These are phyloP conservation scores for Paracentrotus lividus DNA, from an alignment of 53 echinoderm and acorn worm genomes.

Conservation along the genomic window DNA sequence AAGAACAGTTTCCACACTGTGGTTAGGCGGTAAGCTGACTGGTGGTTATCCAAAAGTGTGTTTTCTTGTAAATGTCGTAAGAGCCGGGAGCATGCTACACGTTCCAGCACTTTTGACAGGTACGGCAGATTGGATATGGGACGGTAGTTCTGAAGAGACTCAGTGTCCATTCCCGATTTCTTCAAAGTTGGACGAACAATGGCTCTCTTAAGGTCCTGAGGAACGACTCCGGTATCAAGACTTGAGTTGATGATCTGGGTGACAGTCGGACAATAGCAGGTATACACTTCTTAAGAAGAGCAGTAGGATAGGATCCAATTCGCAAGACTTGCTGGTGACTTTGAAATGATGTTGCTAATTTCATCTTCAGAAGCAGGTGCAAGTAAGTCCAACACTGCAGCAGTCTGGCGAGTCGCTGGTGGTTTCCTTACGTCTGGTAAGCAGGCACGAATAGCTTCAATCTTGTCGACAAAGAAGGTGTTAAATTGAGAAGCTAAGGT, in stretches of 20 bases:
- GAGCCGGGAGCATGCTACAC: neutral
- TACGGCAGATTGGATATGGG: conserved; percentile 21
- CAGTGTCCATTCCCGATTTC: conserved; percentile 1
- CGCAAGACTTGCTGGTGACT: conserved; percentile 54
- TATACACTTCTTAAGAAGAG: conserved; percentile 25
- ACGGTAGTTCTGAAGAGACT: conserved; percentile 60
- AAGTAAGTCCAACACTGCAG: conserved; percentile 3
- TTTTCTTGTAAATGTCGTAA: neutral
- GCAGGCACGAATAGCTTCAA: neutral
- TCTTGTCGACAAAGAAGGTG: neutral
- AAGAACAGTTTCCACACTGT: neutral
- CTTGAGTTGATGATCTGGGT: conserved; percentile 46
- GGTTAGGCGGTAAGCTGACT: neutral
- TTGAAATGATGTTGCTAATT: conserved; percentile 49
- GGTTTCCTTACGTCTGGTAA: neutral
- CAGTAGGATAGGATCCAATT: conserved; percentile 39
- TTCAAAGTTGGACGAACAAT: conserved; percentile 57
- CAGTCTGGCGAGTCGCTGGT: neutral
- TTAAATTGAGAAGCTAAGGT: neutral
- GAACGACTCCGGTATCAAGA: conserved; percentile 42
- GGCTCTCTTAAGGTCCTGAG: neutral
- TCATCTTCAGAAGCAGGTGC: conserved; percentile 59
- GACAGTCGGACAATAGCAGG: conserved; percentile 29
- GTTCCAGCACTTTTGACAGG: neutral
- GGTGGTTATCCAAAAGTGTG: neutral